Evolutionary conservation across 2,888 invertebrate species (phyloP).

Genomic region (Ormyrus rosae): DNA sequence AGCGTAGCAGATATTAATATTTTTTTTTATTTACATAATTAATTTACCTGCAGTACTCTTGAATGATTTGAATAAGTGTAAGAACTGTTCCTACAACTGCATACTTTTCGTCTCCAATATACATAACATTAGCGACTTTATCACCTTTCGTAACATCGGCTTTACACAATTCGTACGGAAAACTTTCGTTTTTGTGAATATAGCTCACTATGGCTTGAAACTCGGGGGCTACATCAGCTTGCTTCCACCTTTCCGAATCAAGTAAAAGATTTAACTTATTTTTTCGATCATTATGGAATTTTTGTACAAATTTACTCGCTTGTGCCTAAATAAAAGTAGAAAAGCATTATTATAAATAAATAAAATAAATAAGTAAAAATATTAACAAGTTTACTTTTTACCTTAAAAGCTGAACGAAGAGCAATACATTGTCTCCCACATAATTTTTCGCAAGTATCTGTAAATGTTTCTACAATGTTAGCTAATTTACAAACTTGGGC

Average conservation of each 20-base stretch:
- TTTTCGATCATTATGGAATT: conserved; percentile 93
- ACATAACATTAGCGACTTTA: conserved; percentile 71
- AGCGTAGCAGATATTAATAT: not conserved
- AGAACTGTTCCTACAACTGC: conserved; percentile 89
- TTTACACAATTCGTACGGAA: conserved; percentile 73
- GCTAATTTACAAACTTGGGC: conserved; percentile 87
- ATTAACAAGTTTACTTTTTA: conserved; percentile 44
- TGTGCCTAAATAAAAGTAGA: conserved; percentile 77
- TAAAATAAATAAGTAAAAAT: not conserved
- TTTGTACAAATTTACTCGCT: conserved; percentile 92
- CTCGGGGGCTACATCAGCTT: conserved; percentile 92
- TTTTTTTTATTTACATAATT: conserved; percentile 18
- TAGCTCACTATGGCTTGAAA: conserved; percentile 87
- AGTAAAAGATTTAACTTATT: conserved; percentile 89
- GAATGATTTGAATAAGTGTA: conserved; percentile 91
- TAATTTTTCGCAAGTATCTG: conserved; percentile 84
- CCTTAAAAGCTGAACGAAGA: conserved; percentile 87
- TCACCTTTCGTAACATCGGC: conserved; percentile 68
- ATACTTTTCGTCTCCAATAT: conserved; percentile 84
- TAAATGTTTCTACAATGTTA: conserved; percentile 87
- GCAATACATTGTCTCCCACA: conserved; percentile 87
- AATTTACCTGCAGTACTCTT: conserved; percentile 89
- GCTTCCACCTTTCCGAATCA: conserved; percentile 95
- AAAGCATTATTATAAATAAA: conserved; percentile 32
- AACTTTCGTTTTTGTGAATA: conserved; percentile 76